phyloP scores from a whole-genome alignment of 2,888 invertebrate species.

The Zootermopsis nevadensis region DNA sequence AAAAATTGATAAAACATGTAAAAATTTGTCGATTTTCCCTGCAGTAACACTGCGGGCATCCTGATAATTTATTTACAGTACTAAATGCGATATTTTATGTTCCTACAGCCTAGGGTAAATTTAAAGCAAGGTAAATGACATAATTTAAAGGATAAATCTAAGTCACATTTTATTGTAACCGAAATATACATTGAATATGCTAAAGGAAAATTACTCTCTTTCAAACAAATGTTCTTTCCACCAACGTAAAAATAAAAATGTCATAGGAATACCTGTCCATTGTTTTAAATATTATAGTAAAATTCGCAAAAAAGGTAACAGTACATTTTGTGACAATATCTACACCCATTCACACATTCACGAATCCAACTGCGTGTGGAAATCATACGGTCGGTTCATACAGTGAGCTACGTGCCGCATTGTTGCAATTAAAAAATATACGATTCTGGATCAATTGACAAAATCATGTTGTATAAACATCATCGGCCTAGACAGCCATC shows the following conservation, averaged over 20 bases:
- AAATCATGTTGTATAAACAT: not conserved
- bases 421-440: constrained; percentile 2
- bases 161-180: not conserved
- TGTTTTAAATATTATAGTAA: no score
- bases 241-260: not conserved
- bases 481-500: constrained; percentile 52
- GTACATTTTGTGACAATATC: no score
- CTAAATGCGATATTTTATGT: no score
- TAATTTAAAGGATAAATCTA: not conserved
- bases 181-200: not conserved
- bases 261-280: not conserved
- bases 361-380: not conserved
- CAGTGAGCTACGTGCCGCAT: not conserved
- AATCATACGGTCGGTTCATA: not conserved
- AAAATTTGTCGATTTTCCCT: no score
- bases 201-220: not conserved
- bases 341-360: not conserved
- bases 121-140: no score
- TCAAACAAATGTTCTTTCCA: not conserved
- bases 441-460: not conserved
- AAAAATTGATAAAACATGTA: no score
- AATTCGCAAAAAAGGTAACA: no score
- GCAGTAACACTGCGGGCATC: no score
- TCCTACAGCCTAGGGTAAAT: no score
- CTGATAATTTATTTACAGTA: no score